Conservation (phyloP, 2,797 vertebrate genomes). For the Gambusia yucatana region DNA sequence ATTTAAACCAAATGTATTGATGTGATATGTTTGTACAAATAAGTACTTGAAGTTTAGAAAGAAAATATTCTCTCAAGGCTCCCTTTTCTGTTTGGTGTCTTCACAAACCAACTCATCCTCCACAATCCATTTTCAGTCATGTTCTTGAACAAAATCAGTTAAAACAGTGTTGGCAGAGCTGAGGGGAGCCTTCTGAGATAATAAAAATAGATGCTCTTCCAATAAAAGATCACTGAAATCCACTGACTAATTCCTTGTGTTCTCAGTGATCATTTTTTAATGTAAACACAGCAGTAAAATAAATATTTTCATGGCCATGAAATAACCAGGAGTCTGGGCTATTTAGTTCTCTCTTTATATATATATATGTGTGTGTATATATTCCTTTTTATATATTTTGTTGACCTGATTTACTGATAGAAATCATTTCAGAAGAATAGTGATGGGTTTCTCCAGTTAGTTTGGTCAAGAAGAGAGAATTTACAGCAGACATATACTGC, state of each 20-base stretch:
- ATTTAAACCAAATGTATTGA: not conserved
- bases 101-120: slow-evolving; percentile 9
- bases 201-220: not conserved
- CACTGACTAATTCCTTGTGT: not conserved
- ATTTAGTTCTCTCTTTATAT: too few relatives aligned
- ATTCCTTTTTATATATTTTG: not conserved
- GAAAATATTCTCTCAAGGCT: not conserved
- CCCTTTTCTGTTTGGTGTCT: not conserved
- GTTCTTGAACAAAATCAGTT: not conserved
- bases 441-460: not conserved
- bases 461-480: not conserved
- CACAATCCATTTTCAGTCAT: not conserved
- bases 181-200: not conserved
- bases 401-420: not conserved
- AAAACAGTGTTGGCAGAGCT: not conserved
- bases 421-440: not conserved
- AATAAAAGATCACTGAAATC: not conserved
- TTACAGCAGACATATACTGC: slow-evolving; percentile 3
- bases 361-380: too few relatives aligned
- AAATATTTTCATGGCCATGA: not conserved
- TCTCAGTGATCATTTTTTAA: not conserved
- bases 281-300: not conserved
- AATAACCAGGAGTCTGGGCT: not conserved
- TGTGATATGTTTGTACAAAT: not conserved
- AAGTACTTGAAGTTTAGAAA: not conserved